These are phyloP conservation scores for Athetis lepigone DNA, from an alignment of 2,888 invertebrate species.

Conservation along the genomic window DNA sequence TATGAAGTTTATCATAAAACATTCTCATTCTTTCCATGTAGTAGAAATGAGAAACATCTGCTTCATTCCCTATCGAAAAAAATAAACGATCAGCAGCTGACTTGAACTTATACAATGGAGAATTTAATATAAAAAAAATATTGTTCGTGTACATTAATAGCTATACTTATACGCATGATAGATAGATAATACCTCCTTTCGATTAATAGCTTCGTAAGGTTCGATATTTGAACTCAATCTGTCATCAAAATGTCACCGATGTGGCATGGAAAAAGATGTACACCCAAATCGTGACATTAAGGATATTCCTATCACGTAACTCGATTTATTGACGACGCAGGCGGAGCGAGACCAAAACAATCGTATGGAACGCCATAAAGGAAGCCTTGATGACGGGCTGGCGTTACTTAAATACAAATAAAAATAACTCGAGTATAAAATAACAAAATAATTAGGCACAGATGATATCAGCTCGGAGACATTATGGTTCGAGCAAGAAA, in stretches of 20 bases:
- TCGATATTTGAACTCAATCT: constrained; percentile 36
- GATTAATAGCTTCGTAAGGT: no score
- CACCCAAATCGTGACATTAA: constrained; percentile 42
- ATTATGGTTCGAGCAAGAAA: constrained; percentile 13
- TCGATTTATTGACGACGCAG: constrained; percentile 62
- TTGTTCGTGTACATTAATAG: no score
- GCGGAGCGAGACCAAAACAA: constrained; percentile 68
- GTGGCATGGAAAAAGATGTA: constrained; percentile 18
- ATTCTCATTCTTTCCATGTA: background rate
- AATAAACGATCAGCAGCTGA: background rate
- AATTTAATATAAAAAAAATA: no score
- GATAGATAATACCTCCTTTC: no score
- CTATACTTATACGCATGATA: no score
- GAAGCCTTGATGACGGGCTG: constrained; percentile 46
- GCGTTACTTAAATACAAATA: constrained; percentile 41
- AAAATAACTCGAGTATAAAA: constrained; percentile 44
- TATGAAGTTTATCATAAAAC: background rate
- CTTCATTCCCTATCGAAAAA: background rate
- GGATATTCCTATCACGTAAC: constrained; percentile 59
- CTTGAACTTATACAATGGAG: no score
- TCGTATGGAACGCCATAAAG: constrained; percentile 52
- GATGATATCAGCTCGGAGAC: constrained; percentile 26
- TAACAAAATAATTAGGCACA: constrained; percentile 27
- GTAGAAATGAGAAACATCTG: background rate
- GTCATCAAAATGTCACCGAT: constrained; percentile 34